phyloP scores from a whole-genome alignment of 2,797 vertebrate species.

The Phalanger gymnotis region DNA sequence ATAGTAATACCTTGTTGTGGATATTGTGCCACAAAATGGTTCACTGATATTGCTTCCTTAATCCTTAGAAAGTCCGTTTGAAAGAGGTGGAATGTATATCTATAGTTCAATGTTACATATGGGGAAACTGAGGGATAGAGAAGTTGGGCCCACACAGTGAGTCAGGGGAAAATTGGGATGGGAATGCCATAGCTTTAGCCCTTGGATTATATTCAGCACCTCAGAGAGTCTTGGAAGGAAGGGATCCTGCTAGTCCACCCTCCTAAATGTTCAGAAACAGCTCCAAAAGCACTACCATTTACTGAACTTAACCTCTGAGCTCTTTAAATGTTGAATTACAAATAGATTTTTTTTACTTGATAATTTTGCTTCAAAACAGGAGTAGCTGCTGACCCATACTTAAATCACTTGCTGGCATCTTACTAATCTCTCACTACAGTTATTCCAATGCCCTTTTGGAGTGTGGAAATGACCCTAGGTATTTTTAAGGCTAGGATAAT shows the following conservation, averaged over 20 bases:
- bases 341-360: conserved; percentile 72
- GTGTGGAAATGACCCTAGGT: not conserved
- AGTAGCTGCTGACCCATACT: not conserved
- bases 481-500: not conserved
- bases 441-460: not conserved
- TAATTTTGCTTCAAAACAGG: conserved; percentile 47
- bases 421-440: not conserved
- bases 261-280: conserved; percentile 63
- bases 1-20: conserved; percentile 70
- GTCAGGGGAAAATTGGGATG: not conserved
- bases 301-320: conserved; percentile 68
- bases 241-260: conserved; percentile 65
- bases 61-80: conserved; percentile 57
- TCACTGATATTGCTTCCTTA: conserved; percentile 63
- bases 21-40: conserved; percentile 58
- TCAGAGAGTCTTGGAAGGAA: not conserved
- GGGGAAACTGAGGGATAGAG: conserved; percentile 73
- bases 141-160: conserved; percentile 41
- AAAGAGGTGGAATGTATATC: conserved; percentile 44
- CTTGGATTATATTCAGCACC: not conserved
- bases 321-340: conserved; percentile 51
- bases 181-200: conserved; percentile 23
- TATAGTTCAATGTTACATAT: conserved; percentile 75
- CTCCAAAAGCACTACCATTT: conserved; percentile 61
- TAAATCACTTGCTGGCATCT: not conserved